Evolutionary conservation across 2,113 vertebrate genomes (phyloP), one percentile per base, ranked within the genome.

Genomic region (Prietella phreatophila): DNA sequence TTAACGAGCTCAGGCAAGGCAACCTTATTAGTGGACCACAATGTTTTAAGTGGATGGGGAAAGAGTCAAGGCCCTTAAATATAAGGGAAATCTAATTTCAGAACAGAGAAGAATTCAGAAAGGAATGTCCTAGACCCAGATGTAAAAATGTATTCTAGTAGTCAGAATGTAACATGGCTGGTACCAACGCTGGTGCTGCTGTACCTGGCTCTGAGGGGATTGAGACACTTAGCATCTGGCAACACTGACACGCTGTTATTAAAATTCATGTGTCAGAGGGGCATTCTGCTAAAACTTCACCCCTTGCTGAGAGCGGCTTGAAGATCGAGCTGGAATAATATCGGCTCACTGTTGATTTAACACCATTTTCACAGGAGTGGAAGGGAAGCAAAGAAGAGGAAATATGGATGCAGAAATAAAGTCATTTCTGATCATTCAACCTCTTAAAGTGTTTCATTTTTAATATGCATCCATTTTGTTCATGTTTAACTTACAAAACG

Each of bases 1-100:
- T 95, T 97, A 96, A 97, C 96, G 95, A 96, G 95, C 92, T 95
- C 93, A 96, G 73, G 78, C 79, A n/a, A 80, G 82, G 85, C 82
- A 89, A 73, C 82, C 82, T 87, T 89, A 90, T 90, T 90, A 90
- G 88, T 65, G 61, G 85, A 71, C 67, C 85, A 85, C 85, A 87
- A 85, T 90, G 87, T 88, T 90, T 88, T 84, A 84, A 65, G 82
- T 89, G 58, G 85, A 90, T 84, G 73, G 85, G 82, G 78, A 87
- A 67, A 67, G 78, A 86, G 87, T 82, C 84, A 85, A 39, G 63
- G 73, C 22, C 67, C 25, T 56, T 42, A 63, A 76, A 86, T 82
- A 39, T n/a, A 53, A 36, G 36, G 20, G 30, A 85, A 58, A 73
- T 84, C 56, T 71, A 33, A 61, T 88, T 61, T 61, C 30, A 81